Conservation (phyloP, 2,113 vertebrate genomes). For the Gallinago undulata region DNA sequence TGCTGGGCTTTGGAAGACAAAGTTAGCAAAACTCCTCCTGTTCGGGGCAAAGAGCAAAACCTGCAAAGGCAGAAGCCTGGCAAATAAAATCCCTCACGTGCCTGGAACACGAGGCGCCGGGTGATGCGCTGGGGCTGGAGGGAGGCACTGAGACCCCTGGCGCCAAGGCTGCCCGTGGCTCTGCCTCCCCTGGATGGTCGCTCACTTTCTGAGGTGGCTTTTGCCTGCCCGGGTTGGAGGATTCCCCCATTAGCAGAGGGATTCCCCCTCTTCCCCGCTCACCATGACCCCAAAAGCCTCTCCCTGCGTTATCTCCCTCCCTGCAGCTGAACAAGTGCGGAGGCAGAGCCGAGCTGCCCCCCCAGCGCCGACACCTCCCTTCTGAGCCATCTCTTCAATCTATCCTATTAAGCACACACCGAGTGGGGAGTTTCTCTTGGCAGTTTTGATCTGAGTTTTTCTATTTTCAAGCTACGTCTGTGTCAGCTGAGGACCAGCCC, state of each 20-base stretch:
- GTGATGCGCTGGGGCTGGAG: neutral
- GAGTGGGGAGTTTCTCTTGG: neutral
- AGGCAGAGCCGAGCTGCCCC: neutral
- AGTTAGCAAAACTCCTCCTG: neutral
- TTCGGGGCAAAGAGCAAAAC: constrained; percentile 11
- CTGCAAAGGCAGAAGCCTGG: neutral
- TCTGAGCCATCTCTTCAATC: neutral
- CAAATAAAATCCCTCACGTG: neutral
- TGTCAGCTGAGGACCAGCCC: neutral
- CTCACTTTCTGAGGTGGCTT: neutral
- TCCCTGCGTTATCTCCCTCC: neutral
- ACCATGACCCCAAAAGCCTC: neutral
- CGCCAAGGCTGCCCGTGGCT: fast-evolving
- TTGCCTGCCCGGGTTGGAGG: neutral
- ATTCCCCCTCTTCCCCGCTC: neutral
- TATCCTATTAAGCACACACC: neutral
- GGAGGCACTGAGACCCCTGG: neutral
- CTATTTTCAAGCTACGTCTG: neutral
- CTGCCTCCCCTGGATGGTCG: fast-evolving
- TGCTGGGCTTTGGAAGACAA: neutral
- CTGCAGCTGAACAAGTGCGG: fast-evolving
- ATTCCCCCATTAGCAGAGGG: neutral
- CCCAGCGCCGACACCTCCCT: neutral
- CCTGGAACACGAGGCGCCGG: fast-evolving
- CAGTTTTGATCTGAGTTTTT: neutral